Evolutionary conservation across 2,113 vertebrate species (phyloP), one percentile per base, ranked within the genome.

Genomic region (Phylloscopus whistleri): DNA sequence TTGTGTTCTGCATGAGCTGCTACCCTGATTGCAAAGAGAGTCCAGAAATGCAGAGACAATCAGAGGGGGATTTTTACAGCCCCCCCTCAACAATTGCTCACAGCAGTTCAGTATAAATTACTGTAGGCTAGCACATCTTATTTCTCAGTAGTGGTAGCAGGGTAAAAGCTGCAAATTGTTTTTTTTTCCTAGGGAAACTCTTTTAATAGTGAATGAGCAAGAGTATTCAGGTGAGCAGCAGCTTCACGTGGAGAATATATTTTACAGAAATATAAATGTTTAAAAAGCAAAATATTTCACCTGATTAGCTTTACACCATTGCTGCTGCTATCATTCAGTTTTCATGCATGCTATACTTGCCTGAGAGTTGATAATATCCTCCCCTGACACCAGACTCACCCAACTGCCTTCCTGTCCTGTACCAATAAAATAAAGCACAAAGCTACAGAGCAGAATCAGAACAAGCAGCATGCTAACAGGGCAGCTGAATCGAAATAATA

Each of bases 1-100:
- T 51, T 93, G n/a, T 74, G 67, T 85, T 95, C 72, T 86, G 55
- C 80, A 80, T 80, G 46, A 97, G 77, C 74, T 95, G 74, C 16
- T 67, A 26, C 69, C 60, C 69, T 55, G 44, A 89, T 72, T 87
- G 84, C 68, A 49, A 13, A 31, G 64, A 73, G 59, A 73, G 59
- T 37, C 37, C 37, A 46, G 37, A 88, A 93, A 79, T 15, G 41
- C 84, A 87, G 52, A 88, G 68, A 80, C 75, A 90, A 53, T 69
- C 72, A 93, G 43, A 85, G 49, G 22, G 72, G 77, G 51, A 60
- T n/a, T 93, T 85, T 76, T n/a, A 64, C 13, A 76, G 43, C 55
- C n/a, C 59, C 33, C 13, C 26, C 55, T 37, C 58, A 79, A 15
- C 28, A 73, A 39, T 1, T 67, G 68, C 86, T 93, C 68, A 46